Evolutionary conservation across 2,113 vertebrate species (phyloP).

Genomic region (Glaucidium brasilianum): DNA sequence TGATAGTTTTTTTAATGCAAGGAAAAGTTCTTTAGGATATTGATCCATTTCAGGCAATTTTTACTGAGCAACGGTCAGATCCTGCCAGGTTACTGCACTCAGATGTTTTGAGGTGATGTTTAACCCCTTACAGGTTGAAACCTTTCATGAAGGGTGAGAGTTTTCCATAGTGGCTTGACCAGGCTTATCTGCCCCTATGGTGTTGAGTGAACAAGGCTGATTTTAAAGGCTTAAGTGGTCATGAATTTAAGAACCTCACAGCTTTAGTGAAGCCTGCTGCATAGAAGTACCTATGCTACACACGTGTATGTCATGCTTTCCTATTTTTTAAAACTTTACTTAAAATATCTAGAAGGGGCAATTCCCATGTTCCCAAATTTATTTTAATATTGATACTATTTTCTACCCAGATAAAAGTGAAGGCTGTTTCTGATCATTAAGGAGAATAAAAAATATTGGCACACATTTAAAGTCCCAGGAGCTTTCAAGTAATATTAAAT

Average conservation of each 20-base stretch:
- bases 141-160: background rate
- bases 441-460: background rate
- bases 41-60: background rate
- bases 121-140: background rate
- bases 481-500: constrained; percentile 10
- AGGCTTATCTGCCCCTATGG: background rate
- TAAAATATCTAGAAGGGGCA: background rate
- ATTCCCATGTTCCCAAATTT: background rate
- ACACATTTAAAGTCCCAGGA: background rate
- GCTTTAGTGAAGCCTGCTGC: background rate
- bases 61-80: background rate
- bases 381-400: constrained; percentile 17
- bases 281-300: background rate
- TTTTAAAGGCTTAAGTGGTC: background rate
- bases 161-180: background rate
- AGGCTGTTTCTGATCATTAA: background rate
- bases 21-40: background rate
- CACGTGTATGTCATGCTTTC: background rate
- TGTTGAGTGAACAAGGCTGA: background rate
- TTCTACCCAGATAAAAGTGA: background rate
- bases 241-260: background rate
- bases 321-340: background rate
- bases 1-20: background rate
- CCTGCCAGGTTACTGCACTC: background rate
- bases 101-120: background rate